A percentile compares a stretch with the other conserved stretches of the same genome.
phyloP scores from a whole-genome alignment of 2,888 invertebrate species.

The Formica aserva region DNA sequence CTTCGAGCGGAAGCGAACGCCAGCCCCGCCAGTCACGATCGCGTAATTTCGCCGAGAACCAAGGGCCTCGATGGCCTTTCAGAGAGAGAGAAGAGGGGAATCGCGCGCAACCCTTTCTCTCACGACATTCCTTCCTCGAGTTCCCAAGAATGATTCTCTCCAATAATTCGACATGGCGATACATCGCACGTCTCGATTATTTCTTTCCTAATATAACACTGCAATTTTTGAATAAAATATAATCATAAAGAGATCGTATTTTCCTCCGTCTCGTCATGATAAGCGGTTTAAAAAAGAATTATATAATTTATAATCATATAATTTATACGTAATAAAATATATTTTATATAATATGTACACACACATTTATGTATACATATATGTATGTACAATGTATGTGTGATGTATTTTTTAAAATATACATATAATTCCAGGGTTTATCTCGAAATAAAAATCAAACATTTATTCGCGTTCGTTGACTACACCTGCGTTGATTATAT shows the following conservation, averaged over 20 bases:
- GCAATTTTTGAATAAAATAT: background rate
- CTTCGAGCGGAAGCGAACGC: conserved; percentile 38
- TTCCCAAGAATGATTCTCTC: background rate
- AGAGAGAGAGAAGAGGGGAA: conserved; percentile 3
- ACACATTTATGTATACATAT: background rate
- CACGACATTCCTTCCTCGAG: background rate
- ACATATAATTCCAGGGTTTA: too few species aligned
- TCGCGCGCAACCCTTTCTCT: background rate
- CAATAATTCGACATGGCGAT: background rate
- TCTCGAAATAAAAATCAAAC: conserved; percentile 11
- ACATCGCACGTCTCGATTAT: background rate
- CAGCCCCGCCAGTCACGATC: conserved; percentile 29
- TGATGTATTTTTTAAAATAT: background rate
- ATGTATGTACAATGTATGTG: background rate
- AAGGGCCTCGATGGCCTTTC: conserved; percentile 34
- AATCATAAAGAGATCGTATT: background rate
- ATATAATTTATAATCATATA: too few species aligned
- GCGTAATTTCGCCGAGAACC: conserved; percentile 35
- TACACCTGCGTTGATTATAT: background rate
- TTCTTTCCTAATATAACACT: background rate
- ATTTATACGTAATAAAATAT: background rate
- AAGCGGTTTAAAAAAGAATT: background rate
- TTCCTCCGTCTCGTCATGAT: background rate
- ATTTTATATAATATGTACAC: background rate
- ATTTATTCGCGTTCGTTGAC: conserved; percentile 10